Base-by-base conservation (phyloP, 2,888 invertebrate species). In the Acronicta aceris region DNA sequence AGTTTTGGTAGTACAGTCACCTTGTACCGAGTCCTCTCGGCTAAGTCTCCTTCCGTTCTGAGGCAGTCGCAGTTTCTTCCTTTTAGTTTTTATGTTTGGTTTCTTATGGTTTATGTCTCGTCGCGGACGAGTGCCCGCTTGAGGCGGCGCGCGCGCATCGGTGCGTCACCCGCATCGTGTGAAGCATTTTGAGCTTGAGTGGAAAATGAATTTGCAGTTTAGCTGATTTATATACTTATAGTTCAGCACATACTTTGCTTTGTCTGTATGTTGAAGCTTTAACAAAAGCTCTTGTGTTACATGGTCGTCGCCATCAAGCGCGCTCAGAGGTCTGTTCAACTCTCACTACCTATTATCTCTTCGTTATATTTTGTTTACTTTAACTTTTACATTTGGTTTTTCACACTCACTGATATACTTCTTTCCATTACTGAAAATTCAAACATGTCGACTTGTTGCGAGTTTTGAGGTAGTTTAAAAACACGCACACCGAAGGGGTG, bases 1-100 rank as follows among this genome's bases (percentile, higher is more conserved):
- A 98, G 97, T 97, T 97, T 98, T 97, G 97, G 97, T 97, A 98
- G 97, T 97, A 97, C 96, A 96, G 96, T 96, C 96, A 96, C 96
- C 96, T 95, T 94, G 88, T 89, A 87, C 74, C 74, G 71, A 70
- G 70, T 73, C 74, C 80, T 80, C 85, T 89, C 87, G 86, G 86
- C 85, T 88, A 85, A 84, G 84, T 80, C 85, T 89, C 81, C 74
- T 88, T 89, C 88, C 89, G 82, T 88, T 90, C 90, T 91, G 88
- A 89, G 89, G 87, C 93, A 92, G 91, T 93, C 93, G 93, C 93
- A 93, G 91, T 92, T 92, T 93, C 92, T 93, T 84, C 79, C 67
- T 81, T 84, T 79, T 74, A 62, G 81, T 83, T 79, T 79, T 76
- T 73, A 47, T 60, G 36, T 69, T 72, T 27, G 40, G 60, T 70